Evolutionary conservation across 2,888 invertebrate genomes (phyloP), one percentile per base, ranked within the genome.

Genomic region (Oligia fasciuncula): DNA sequence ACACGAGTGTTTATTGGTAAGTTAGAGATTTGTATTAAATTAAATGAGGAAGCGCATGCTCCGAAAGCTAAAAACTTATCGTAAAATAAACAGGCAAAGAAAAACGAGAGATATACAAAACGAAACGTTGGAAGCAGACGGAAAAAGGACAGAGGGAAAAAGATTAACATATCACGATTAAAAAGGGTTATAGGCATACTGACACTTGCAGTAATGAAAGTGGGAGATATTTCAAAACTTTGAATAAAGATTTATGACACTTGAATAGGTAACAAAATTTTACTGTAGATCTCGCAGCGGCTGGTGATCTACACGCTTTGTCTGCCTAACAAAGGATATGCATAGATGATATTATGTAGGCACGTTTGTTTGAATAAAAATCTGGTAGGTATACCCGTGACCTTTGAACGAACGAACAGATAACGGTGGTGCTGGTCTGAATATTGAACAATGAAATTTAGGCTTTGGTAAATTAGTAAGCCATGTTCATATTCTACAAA

Each of bases 141-240:
- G 43, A 68, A 69, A 57, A 70, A 65, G 51, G 51, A 40, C 29
- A 2, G 40, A 9, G 13, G n/a, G 40, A 43, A 80, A 79, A 49
- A 60, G 66, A 84, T 87, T 84, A 84, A 80, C 74, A 77, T 84
- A 69, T 70, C 66, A 65, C 76, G 73, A 73, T 54, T 66, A 73
- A 84, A 84, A 76, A 77, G 46, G 75, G 67, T 68, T 77, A 67
- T 74, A 70, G 62, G 40, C 29, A 51, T 29, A 29, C 68, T 83
- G 87, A 76, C 76, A 86, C 40, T 74, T 57, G 46, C 69, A 80
- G 60, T 72, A 74, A 81, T 40, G 60, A 51, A 79, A 73, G 35
- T 68, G 54, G 46, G 51, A 67, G 17, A 76, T 76, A 74, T 74
- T 84, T 71, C 43, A 77, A 83, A 86, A 86, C 65, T 86, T 83